phyloP scores from a whole-genome alignment of 2,113 vertebrate genomes.

The Girardinichthys multiradiatus region DNA sequence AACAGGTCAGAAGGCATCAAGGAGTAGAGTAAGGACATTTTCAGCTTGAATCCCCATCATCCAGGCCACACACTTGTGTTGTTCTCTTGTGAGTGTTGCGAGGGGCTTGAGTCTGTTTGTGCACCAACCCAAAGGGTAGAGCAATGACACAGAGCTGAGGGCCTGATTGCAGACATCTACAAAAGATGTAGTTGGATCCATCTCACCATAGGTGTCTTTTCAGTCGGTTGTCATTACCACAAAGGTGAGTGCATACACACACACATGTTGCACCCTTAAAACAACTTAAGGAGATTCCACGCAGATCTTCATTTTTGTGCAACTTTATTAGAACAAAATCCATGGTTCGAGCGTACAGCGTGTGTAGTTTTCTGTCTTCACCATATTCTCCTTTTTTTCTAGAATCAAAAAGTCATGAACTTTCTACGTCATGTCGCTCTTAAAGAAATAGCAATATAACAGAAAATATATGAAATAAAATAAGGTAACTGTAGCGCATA shows the following conservation, averaged over 20 bases:
- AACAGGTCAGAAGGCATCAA: conserved; percentile 17
- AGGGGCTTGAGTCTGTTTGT: conserved; percentile 1
- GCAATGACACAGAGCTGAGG: conserved; percentile 76
- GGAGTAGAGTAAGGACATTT: conserved; percentile 44
- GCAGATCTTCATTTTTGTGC: no score
- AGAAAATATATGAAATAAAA: no score
- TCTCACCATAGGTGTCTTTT: conserved; percentile 68
- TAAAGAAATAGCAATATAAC: no score
- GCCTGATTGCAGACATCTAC: conserved; percentile 85
- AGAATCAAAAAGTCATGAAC: no score
- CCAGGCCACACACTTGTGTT: conserved; percentile 33
- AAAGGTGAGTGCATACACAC: conserved; percentile 69
- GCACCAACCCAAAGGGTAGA: conserved; percentile 33
- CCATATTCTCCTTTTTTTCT: no score
- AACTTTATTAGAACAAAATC: no score
- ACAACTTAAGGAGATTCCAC: no score
- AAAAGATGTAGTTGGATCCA: conserved; percentile 23
- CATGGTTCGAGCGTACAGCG: no score
- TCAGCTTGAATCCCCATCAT: conserved; percentile 47
- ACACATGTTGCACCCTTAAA: no score
- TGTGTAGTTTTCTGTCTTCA: no score
- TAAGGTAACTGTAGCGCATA: no score
- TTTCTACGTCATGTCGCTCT: no score
- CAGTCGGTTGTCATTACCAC: conserved; percentile 78
- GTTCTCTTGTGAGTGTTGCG: conserved; percentile 2